Conservation (phyloP, 2,888 invertebrate genomes). For the Brachynemurus nebulosus region DNA sequence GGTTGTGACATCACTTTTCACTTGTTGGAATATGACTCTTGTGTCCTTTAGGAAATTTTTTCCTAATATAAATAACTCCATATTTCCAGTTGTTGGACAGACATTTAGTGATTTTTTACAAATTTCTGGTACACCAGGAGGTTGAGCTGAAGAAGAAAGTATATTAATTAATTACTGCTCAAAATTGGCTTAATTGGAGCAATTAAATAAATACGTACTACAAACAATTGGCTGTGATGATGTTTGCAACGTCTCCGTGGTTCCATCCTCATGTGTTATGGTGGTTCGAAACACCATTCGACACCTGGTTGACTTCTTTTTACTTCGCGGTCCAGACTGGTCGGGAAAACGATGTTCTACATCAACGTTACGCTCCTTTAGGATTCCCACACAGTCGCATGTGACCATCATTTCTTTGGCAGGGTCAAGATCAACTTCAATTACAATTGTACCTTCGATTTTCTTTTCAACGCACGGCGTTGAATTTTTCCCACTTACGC, state of each 20-base stretch:
- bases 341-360: constrained; percentile 85
- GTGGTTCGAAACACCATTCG: constrained; percentile 88
- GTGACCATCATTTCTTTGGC: constrained; percentile 82
- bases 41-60: constrained; percentile 90
- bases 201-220: constrained; percentile 48
- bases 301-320: constrained; percentile 90
- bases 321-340: constrained; percentile 60
- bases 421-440: constrained; percentile 83
- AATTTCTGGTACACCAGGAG: constrained; percentile 84
- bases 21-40: constrained; percentile 60
- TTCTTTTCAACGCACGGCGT: constrained; percentile 82
- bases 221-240: constrained; percentile 85
- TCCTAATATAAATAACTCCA: constrained; percentile 76
- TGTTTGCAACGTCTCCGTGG: constrained; percentile 70
- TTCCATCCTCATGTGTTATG: constrained; percentile 63
- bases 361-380: constrained; percentile 92
- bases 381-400: constrained; percentile 94
- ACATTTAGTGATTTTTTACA: constrained; percentile 76
- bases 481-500: constrained; percentile 92
- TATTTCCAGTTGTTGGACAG: constrained; percentile 64
- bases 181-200: too few species aligned
- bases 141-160: constrained; percentile 51
- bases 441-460: constrained; percentile 87
- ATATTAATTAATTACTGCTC: neutral
- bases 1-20: constrained; percentile 20